phyloP scores from a whole-genome alignment of 2,888 invertebrate genomes.

The Abrostola triplasia region DNA sequence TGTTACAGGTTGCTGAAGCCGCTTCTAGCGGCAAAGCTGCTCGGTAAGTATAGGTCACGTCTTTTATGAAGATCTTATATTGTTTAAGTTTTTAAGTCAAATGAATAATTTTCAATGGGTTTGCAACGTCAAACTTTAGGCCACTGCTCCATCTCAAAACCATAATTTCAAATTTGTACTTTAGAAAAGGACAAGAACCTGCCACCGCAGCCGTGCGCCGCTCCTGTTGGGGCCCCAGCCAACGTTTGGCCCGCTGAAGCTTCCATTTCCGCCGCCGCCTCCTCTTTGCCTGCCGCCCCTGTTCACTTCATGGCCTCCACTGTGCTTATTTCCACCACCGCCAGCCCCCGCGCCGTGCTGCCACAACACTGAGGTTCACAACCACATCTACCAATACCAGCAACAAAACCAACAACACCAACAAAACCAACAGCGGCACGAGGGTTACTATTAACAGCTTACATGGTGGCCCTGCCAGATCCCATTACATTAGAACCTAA shows the following conservation, averaged over 20 bases:
- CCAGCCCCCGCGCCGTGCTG: constrained; percentile 48
- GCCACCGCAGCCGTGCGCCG: constrained; percentile 41
- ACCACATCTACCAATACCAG: too few species aligned
- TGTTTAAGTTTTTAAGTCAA: too few species aligned
- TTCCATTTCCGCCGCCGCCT: constrained; percentile 56
- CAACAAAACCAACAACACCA: too few species aligned
- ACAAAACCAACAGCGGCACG: too few species aligned
- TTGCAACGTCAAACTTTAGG: too few species aligned
- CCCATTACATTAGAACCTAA: constrained; percentile 79
- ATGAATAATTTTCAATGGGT: too few species aligned
- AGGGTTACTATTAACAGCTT: too few species aligned
- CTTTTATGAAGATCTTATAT: too few species aligned
- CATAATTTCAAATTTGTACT: constrained; percentile 11
- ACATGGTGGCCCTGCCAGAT: constrained; percentile 76
- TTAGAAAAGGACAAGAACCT: constrained; percentile 58
- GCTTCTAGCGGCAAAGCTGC: constrained; percentile 66
- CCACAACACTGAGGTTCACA: too few species aligned
- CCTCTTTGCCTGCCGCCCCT: constrained; percentile 49
- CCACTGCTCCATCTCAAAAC: too few species aligned
- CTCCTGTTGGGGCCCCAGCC: constrained; percentile 45
- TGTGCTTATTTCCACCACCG: constrained; percentile 43
- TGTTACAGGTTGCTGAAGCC: constrained; percentile 80
- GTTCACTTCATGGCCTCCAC: too few species aligned
- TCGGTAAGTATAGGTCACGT: constrained; percentile 62
- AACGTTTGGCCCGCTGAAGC: constrained; percentile 44